Base-by-base conservation (phyloP, 2,888 invertebrate species). In the Euzetes globulus region DNA sequence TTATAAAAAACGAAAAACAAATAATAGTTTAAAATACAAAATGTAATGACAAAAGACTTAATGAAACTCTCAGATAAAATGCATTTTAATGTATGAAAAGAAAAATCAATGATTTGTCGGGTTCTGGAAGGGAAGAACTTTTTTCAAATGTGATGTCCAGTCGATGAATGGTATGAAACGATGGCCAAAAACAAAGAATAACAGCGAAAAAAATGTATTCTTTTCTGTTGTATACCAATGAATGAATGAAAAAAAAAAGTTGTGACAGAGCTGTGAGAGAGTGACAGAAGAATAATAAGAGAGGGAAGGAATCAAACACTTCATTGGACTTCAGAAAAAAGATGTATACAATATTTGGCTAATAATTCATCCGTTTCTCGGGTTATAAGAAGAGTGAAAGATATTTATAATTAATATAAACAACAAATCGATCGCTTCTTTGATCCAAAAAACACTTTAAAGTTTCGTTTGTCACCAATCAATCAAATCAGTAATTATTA, bases 321-420 rank as follows among this genome's bases (percentile, higher is more conserved):
- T 70, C n/a, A 70, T 25, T 70, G 70, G 70, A 22, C 47, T 47
- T 45, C 45, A 47, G 27, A 37, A 37, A 25, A 45, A 63, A 47
- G 41, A 11, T 68, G 47, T 70, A 70, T 70, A 70, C 47, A 65
- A 70, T 70, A 70, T 70, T 70, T 70, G 70, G 70, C 70, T 70
- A 70, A 70, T 65, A 70, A 70, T 70, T 65, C 19, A 65, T 65
- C 33, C 33, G 19, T 63, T 29, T 55, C 63, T 63, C 22, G 33
- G n/a, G 27, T 22, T 60, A 29, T 13, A 27, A 22, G 13, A 19
- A n/a, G 55, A 55, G 22, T n/a, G 15, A 55, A n/a, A n/a, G n/a
- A n/a, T n/a, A n/a, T n/a, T n/a, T n/a, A n/a, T n/a, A n/a, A n/a
- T 1, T n/a, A 33, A 41, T 65, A 65, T 65, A 65, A 65, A 65